Evolutionary conservation across 2,797 vertebrate genomes (phyloP).

Genomic region (Coendou prehensilis): DNA sequence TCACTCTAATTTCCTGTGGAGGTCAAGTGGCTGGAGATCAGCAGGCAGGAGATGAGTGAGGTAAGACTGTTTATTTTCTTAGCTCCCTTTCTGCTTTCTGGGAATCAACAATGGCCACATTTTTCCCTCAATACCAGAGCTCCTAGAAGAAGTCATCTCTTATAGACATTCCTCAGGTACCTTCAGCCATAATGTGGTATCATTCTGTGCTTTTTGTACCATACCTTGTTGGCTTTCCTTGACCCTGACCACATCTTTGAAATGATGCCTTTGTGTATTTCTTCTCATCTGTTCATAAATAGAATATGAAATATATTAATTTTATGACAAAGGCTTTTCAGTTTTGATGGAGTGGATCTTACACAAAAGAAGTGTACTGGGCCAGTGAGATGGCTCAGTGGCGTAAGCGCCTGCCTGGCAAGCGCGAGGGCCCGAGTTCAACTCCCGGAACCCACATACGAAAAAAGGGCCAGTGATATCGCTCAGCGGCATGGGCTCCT

Average conservation of each 20-base stretch:
- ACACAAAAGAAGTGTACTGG: neutral
- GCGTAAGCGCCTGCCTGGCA: too few relatives aligned
- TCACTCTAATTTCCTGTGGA: neutral
- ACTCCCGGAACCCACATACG: too few relatives aligned
- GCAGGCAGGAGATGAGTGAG: neutral
- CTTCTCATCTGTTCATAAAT: constrained; percentile 14
- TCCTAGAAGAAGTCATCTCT: neutral
- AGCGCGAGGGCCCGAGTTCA: too few relatives aligned
- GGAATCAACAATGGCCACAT: neutral
- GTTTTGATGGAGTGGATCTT: constrained; percentile 1
- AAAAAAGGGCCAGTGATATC: too few relatives aligned
- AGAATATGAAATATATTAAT: neutral
- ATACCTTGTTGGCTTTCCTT: neutral
- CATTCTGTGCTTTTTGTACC: neutral
- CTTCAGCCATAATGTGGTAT: neutral
- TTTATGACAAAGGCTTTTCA: neutral
- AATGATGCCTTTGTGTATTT: constrained; percentile 30
- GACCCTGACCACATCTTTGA: neutral
- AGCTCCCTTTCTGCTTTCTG: neutral
- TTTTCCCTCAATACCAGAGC: neutral
- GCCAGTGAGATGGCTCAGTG: too few relatives aligned
- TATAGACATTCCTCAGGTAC: neutral
- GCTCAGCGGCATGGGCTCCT: too few relatives aligned
- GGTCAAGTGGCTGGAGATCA: neutral
- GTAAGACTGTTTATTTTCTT: neutral